Evolutionary conservation across 2,888 invertebrate genomes (phyloP).

Genomic region (Pteria penguin): DNA sequence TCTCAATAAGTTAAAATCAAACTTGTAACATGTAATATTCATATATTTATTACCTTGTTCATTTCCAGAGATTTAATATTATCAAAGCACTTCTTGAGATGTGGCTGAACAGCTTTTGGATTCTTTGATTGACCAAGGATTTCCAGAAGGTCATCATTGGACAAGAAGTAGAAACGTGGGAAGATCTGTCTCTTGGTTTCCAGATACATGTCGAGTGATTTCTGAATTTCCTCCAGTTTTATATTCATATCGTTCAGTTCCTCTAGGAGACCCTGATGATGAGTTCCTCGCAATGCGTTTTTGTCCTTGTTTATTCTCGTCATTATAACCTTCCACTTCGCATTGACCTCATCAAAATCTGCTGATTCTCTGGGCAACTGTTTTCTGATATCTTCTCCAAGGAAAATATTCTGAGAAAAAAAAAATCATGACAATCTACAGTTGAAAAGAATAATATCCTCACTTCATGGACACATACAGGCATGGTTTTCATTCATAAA

Average conservation of each 20-base stretch:
- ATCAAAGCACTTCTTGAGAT: conserved; percentile 93
- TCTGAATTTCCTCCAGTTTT: conserved; percentile 89
- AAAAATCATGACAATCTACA: no score
- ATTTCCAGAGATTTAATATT: conserved; percentile 84
- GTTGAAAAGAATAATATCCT: no score
- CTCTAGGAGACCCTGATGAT: conserved; percentile 83
- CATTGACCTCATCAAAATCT: conserved; percentile 87
- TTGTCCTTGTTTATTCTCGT: conserved; percentile 77
- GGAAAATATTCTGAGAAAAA: conserved; percentile 87
- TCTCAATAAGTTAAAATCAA: no score
- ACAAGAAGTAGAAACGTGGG: conserved; percentile 90
- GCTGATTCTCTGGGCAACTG: conserved; percentile 87
- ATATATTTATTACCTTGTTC: conserved; percentile 74
- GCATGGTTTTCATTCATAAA: no score
- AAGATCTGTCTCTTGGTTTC: conserved; percentile 94
- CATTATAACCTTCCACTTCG: conserved; percentile 87
- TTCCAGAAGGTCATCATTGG: conserved; percentile 90
- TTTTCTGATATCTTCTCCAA: conserved; percentile 91
- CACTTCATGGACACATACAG: no score
- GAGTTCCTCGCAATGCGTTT: conserved; percentile 80
- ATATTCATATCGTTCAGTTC: conserved; percentile 87
- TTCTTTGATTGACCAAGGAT: conserved; percentile 92
- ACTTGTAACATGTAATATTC: no score
- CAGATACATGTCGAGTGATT: conserved; percentile 91
- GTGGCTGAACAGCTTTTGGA: conserved; percentile 90